Base-by-base conservation (phyloP, 2,113 vertebrate species). In the Pipa parva region DNA sequence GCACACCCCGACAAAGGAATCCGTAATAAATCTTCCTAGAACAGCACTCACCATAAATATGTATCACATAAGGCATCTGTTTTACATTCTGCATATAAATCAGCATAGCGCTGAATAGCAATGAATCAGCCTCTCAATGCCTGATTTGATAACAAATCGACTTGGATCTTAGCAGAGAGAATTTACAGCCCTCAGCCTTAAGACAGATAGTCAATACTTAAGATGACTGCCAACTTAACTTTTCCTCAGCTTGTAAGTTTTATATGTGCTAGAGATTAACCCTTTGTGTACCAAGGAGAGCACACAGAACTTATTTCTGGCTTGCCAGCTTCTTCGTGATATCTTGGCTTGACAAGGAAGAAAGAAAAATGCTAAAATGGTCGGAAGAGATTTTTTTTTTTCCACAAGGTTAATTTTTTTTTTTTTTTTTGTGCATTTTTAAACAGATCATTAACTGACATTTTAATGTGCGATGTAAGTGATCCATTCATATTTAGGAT, bases 81-180 rank as follows among this genome's bases (percentile, higher is more conserved):
- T 98, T 99, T 97, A 98, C 94, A 98, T 99, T 97, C 95, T 97
- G 95, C 95, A 99, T 98, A 97, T 98, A 99, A 99, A 98, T 97
- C 95, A 97, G 95, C 85, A 84, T 84, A 88, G 91, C 87, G 89
- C 93, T 93, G 94, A 95, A 97, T 94, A 94, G 92, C 94, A 95
- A 98, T 98, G 94, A 98, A 98, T 97, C 94, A 99, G 94, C 84
- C 83, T 87, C 89, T 90, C 87, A 95, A 95, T 94, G 93, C 92
- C 94, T 97, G 93, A 98, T 98, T 97, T 97, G 94, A 99, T 98
- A 98, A 97, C 95, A 98, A 97, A 98, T 97, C 90, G 92, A 97
- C 94, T 95, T 88, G 86, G 92, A 96, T 95, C 93, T 94, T 91
- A 91, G 91, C 88, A 94, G 89, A 89, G 90, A 93, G 89, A 95